A percentile compares a stretch with the other conserved stretches of the same genome.
These are phyloP conservation scores for Mnemiopsis leidyi DNA, from an alignment of 37 sponge, comb jelly and placozoan species.

Conservation along the genomic window DNA sequence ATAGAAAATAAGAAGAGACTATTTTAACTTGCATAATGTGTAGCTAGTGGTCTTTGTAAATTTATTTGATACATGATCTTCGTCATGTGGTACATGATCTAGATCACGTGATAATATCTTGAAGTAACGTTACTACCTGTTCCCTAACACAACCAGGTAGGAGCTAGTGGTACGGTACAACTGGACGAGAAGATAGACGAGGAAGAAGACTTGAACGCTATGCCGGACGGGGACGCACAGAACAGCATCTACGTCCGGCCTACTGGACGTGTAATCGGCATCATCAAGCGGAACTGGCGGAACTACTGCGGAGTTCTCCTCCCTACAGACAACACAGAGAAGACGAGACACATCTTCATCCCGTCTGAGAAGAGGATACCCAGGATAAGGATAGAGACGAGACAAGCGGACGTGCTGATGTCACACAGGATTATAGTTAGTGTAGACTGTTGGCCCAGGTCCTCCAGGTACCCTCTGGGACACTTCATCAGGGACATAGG, in stretches of 20 bases:
- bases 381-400: slow-evolving; percentile 76
- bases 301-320: slow-evolving; percentile 93
- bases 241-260: slow-evolving; percentile 21
- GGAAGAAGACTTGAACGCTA: slow-evolving; percentile 35
- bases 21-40: too few species aligned
- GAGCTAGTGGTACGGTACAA: slow-evolving; percentile 27
- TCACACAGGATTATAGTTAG: slow-evolving; percentile 92
- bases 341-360: slow-evolving; percentile 74
- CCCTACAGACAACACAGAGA: slow-evolving; percentile 66
- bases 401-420: slow-evolving; percentile 74
- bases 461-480: slow-evolving; percentile 82
- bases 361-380: slow-evolving; percentile 88
- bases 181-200: slow-evolving; percentile 45
- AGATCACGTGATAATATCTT: too few species aligned
- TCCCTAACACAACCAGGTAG: too few species aligned
- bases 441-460: slow-evolving; percentile 90
- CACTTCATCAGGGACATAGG: slow-evolving; percentile 89
- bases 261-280: slow-evolving; percentile 79
- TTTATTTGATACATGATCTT: too few species aligned
- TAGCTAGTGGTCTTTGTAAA: too few species aligned
- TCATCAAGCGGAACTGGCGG: slow-evolving; percentile 87
- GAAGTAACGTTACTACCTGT: too few species aligned
- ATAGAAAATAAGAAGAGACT: too few species aligned
- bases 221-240: slow-evolving; percentile 17
- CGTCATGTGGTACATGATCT: too few species aligned